Conservation (phyloP, 2,113 vertebrate species). For the Micronycteris hirsuta region DNA sequence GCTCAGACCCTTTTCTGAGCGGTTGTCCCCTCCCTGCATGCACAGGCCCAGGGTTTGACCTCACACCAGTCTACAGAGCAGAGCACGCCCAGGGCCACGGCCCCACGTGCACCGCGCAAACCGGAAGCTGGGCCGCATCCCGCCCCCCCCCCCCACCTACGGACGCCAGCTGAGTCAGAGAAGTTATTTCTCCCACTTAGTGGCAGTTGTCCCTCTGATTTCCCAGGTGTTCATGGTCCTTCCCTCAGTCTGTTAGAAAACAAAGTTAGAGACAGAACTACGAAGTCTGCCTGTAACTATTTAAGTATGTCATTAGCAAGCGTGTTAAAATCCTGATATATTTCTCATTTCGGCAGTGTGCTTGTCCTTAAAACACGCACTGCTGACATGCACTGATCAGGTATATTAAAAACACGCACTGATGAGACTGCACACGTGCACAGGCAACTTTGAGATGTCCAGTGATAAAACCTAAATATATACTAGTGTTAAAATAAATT, state of each 20-base stretch:
- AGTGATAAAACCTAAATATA: background rate
- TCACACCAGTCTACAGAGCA: fast-evolving
- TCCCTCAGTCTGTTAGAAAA: background rate
- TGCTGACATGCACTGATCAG: too few species aligned
- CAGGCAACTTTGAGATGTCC: background rate
- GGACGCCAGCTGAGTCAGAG: fast-evolving
- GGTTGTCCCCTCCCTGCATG: background rate
- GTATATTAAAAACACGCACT: too few species aligned
- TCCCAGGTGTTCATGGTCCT: background rate
- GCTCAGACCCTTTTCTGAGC: background rate
- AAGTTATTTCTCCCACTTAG: fast-evolving
- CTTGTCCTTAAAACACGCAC: too few species aligned
- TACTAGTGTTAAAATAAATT: background rate
- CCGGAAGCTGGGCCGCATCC: fast-evolving
- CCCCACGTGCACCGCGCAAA: fast-evolving
- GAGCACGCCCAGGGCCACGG: fast-evolving
- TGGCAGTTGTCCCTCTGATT: background rate
- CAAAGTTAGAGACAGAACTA: background rate
- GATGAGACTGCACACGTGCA: too few species aligned
- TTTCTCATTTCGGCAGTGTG: background rate
- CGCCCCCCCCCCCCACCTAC: fast-evolving
- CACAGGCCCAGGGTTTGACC: fast-evolving
- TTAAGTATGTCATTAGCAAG: background rate
- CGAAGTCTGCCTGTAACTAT: background rate
- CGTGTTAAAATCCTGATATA: background rate